phyloP scores from a whole-genome alignment of 1,140 invertebrate species.

The Paracyclopina nana region DNA sequence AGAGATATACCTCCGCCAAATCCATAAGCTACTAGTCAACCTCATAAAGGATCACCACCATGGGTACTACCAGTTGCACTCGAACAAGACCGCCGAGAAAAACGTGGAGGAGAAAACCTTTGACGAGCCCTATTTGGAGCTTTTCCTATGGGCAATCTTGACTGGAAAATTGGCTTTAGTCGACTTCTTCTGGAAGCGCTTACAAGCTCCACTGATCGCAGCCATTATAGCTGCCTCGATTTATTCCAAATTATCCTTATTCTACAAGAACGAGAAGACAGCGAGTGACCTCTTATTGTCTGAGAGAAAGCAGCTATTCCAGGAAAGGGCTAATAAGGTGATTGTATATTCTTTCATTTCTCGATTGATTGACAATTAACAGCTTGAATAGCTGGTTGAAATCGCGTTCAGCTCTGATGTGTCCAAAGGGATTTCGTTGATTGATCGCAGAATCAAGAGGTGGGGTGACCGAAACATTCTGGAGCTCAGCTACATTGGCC shows the following conservation, averaged over 20 bases:
- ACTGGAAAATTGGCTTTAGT: conserved; percentile 26
- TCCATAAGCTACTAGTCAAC: neutral
- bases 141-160: conserved; percentile 29
- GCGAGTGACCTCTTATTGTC: too few relatives aligned
- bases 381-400: neutral
- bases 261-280: conserved; percentile 15
- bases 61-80: neutral
- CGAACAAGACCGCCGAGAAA: neutral
- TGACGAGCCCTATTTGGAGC: conserved; percentile 25
- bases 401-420: neutral
- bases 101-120: neutral
- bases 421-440: conserved; percentile 20
- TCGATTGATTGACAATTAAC: neutral
- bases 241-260: conserved; percentile 19
- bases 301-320: neutral
- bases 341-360: neutral
- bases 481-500: conserved; percentile 16
- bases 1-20: neutral
- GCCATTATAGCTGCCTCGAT: conserved; percentile 20
- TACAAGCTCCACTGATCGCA: conserved; percentile 19
- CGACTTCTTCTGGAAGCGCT: conserved; percentile 23
- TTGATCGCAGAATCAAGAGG: conserved; percentile 19
- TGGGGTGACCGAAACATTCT: conserved; percentile 19
- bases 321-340: neutral
- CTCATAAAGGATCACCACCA: neutral